Evolutionary conservation across 2,888 invertebrate genomes (phyloP).

Genomic region (Xanthia icteritia): DNA sequence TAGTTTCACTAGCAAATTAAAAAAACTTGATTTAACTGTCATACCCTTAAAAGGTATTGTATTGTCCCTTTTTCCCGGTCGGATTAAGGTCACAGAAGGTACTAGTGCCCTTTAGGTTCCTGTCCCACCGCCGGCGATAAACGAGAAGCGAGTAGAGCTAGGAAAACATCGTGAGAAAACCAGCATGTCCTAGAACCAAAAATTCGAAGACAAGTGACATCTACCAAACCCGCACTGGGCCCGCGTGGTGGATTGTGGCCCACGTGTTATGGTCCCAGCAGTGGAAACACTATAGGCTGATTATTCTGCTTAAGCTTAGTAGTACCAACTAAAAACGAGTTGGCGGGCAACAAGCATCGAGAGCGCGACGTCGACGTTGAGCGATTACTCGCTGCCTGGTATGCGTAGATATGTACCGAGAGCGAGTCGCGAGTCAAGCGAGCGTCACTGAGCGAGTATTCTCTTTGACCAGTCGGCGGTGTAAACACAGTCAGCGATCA

Average conservation of each 20-base stretch:
- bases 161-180: no score
- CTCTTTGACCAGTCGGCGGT: neutral
- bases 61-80: constrained; percentile 35
- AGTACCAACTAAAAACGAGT: neutral
- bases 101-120: constrained; percentile 10
- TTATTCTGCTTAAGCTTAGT: no score
- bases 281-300: no score
- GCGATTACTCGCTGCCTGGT: neutral
- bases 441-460: neutral
- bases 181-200: no score
- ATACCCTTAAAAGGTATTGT: constrained; percentile 22
- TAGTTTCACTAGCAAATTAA: constrained; percentile 14
- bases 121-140: neutral
- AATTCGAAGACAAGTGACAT: no score
- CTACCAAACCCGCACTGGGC: no score
- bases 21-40: constrained; percentile 30
- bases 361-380: neutral
- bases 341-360: neutral
- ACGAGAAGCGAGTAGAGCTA: neutral
- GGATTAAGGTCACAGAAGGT: constrained; percentile 55
- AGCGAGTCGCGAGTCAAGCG: neutral
- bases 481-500: neutral
- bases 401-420: neutral
- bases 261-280: no score
- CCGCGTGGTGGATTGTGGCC: no score